phyloP scores from a whole-genome alignment of 2,888 invertebrate genomes.

The Eupithecia subumbrata region DNA sequence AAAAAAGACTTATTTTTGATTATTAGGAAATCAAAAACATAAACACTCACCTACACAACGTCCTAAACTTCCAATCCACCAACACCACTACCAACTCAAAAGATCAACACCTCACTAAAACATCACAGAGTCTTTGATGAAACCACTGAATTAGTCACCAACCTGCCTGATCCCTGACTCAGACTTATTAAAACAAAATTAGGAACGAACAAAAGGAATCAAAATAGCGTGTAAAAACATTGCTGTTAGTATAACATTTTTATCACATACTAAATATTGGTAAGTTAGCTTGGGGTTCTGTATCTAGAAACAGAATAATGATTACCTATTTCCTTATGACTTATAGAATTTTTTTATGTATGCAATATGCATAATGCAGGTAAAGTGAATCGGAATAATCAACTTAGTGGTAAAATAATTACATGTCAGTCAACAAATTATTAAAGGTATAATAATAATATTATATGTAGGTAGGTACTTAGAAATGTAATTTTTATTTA shows the following conservation, averaged over 20 bases:
- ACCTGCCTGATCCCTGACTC: slow-evolving; percentile 53
- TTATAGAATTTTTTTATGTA: too few relatives aligned
- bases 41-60: slow-evolving; percentile 14
- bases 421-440: too few relatives aligned
- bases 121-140: slow-evolving; percentile 30
- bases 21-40: not conserved
- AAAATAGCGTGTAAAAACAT: not conserved
- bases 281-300: not conserved
- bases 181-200: slow-evolving; percentile 38
- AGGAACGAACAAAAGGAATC: slow-evolving; percentile 29
- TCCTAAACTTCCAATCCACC: not conserved
- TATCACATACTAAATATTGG: not conserved
- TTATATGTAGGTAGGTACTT: too few relatives aligned
- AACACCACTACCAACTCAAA: slow-evolving; percentile 51
- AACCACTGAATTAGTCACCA: slow-evolving; percentile 53
- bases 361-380: too few relatives aligned
- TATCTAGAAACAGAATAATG: not conserved
- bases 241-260: not conserved
- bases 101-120: slow-evolving; percentile 50
- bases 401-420: too few relatives aligned
- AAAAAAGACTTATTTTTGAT: not conserved
- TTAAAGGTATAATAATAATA: too few relatives aligned
- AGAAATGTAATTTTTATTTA: too few relatives aligned
- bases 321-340: too few relatives aligned
- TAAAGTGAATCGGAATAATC: too few relatives aligned